A percentile compares a stretch with the other conserved stretches of the same genome.
Evolutionary conservation across 2,113 vertebrate genomes (phyloP).

Genomic region (Ptilorrhoa leucosticta): DNA sequence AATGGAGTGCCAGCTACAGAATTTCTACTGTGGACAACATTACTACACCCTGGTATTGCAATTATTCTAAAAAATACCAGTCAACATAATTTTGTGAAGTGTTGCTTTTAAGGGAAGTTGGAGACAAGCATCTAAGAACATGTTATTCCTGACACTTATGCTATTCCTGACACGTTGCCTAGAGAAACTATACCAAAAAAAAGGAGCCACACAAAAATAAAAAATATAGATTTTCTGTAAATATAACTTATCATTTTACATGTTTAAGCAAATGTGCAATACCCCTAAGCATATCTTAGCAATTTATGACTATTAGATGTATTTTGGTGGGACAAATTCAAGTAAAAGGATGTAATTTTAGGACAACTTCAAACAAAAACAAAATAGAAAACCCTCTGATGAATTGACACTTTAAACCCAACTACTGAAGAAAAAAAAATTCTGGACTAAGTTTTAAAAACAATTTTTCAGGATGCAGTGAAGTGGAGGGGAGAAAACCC

Average conservation of each 20-base stretch:
- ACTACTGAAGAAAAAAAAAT: neutral
- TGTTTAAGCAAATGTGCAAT: neutral
- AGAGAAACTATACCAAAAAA: neutral
- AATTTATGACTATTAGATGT: neutral
- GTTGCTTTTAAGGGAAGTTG: neutral
- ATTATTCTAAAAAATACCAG: neutral
- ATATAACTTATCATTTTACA: neutral
- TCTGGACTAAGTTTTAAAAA: neutral
- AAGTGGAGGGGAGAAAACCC: neutral
- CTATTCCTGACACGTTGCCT: neutral
- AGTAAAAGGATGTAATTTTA: neutral
- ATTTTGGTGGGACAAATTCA: neutral
- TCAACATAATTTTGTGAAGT: neutral
- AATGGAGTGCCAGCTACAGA: slow-evolving; percentile 41
- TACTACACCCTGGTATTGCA: neutral
- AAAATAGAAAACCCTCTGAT: accelerated
- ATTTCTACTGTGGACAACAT: neutral
- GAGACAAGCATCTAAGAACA: neutral
- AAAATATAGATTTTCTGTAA: neutral
- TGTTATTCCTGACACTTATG: neutral
- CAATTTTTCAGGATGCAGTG: neutral
- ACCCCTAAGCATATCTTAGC: neutral
- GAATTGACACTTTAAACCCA: neutral
- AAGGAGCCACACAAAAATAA: neutral
- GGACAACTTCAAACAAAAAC: neutral